Conservation (phyloP, 1,140 invertebrate genomes). For the Asbolus verrucosus region DNA sequence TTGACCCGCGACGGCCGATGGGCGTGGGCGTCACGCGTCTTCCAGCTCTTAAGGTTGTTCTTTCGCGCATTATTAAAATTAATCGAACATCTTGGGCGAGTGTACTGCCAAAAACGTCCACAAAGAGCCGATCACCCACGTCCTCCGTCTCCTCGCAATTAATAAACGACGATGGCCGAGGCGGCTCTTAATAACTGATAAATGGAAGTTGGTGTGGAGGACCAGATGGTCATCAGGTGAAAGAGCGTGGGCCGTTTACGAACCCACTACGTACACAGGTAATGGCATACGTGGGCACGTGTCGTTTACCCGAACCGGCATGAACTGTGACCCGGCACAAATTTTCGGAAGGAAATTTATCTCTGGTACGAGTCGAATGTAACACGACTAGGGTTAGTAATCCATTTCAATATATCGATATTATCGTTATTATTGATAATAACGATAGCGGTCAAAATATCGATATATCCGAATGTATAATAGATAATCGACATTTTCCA, state of each 20-base stretch:
- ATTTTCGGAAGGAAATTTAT: conserved; percentile 5
- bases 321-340: conserved; percentile 32
- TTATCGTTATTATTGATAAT: too few species aligned
- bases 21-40: conserved; percentile 14
- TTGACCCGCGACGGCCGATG: conserved; percentile 28
- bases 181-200: conserved; percentile 36
- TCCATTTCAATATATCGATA: too few species aligned
- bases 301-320: conserved; percentile 27
- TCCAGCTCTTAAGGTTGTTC: background rate
- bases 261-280: too few species aligned
- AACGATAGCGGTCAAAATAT: too few species aligned
- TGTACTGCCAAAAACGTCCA: conserved; percentile 29
- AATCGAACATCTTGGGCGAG: too few species aligned
- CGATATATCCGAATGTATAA: too few species aligned
- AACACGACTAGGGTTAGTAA: too few species aligned
- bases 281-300: conserved; percentile 51
- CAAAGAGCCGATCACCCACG: conserved; percentile 19
- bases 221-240: conserved; percentile 50
- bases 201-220: conserved; percentile 27
- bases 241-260: conserved; percentile 43
- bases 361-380: too few species aligned
- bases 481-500: too few species aligned
- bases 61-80: background rate
- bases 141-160: conserved; percentile 1
- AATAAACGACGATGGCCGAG: conserved; percentile 24